Conservation (phyloP, 2,797 vertebrate genomes). For the Manis crassicaudata region DNA sequence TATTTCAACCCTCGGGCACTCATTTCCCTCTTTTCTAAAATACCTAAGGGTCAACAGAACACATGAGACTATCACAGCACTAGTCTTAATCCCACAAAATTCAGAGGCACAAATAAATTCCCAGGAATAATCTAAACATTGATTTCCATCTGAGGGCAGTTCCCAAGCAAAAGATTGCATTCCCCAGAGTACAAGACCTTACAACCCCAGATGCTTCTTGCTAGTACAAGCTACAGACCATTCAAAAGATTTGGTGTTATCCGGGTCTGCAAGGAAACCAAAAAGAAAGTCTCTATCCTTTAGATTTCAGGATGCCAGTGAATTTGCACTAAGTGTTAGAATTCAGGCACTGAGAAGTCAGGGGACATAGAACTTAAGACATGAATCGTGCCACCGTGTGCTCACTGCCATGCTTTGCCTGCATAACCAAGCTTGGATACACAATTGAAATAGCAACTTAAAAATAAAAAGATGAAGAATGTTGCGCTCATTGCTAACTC, state of each 20-base stretch:
- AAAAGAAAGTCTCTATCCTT: not conserved
- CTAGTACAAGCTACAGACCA: not conserved
- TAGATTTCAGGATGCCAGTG: conserved; percentile 1
- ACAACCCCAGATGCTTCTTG: not conserved
- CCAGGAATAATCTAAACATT: not conserved
- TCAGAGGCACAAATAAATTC: conserved; percentile 49
- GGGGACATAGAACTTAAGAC: not conserved
- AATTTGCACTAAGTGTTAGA: not conserved
- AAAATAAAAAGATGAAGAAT: conserved; percentile 44
- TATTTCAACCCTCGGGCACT: not conserved
- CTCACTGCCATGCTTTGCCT: not conserved
- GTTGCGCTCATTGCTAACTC: not conserved
- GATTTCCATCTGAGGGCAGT: not conserved
- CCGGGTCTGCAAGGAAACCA: not conserved
- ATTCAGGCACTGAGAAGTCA: not conserved
- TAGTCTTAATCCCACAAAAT: conserved; percentile 21
- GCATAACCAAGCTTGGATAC: not conserved
- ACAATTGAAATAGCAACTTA: conserved; percentile 22
- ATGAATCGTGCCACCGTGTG: not conserved
- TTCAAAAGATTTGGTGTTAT: not conserved
- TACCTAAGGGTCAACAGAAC: conserved; percentile 22
- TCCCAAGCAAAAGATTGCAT: conserved; percentile 32
- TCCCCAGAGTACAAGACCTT: not conserved
- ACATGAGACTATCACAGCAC: not conserved
- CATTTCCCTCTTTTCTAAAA: conserved; percentile 44